Base-by-base conservation (phyloP, 2,888 invertebrate genomes). In the Dicycla oo region DNA sequence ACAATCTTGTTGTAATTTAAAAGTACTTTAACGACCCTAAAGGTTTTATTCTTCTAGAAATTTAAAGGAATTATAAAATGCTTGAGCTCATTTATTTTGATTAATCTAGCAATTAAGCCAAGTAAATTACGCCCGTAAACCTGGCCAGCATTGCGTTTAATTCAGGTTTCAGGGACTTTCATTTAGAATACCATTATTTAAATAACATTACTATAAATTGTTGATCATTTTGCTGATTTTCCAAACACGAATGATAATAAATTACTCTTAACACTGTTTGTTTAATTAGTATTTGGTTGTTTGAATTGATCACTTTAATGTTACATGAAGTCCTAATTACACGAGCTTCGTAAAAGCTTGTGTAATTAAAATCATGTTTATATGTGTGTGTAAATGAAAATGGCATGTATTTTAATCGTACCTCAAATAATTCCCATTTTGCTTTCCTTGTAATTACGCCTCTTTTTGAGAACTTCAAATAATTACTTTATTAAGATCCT, bases 91-190 rank as follows among this genome's bases (percentile, higher is more conserved):
- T 74, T 80, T 56, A 45, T 54, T 72, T 80, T 56, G 58, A 68
- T 80, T 80, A 67, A 80, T 74, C 6, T 60, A 26, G 30, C 26
- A 80, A 64, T 80, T 67, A 30, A 30, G 30, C 3, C 30, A 30
- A 30, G 30, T 30, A 30, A 30, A 30, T 30, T 30, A 30, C 5
- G 30, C 34, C 18, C 7, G 11, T 47, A 67, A 34, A 61, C 30
- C 4, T 51, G 23, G 7, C 1, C 11, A 40, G 34, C 11, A 0
- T 73, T 58, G 23, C 13, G 47, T 65, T 74, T 61, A 51, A 1
- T 63, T 20, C 10, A 51, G 15, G 40, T 56, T 68, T 51, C 20
- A 43, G 38, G 54, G 49, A 61, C 63, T 18, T 34, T 57, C 15
- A 68, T 64, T 64, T 54, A 10, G n/a, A 13, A 15, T 63, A 34